Conservation (phyloP, 2,797 vertebrate genomes). For the Taeniopygia guttata region DNA sequence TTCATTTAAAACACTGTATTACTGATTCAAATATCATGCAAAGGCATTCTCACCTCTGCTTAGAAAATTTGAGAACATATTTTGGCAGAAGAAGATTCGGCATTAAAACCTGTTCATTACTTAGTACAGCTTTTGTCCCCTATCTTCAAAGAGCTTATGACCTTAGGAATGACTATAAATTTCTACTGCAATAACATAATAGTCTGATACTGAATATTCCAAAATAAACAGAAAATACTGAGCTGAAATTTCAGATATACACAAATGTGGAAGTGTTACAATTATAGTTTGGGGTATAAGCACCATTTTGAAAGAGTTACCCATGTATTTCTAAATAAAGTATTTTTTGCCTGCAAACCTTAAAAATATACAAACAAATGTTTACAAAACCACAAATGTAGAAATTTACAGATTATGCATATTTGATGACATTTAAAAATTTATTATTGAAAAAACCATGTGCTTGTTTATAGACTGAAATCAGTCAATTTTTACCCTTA, state of each 20-base stretch:
- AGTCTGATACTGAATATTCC: neutral
- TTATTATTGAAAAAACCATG: neutral
- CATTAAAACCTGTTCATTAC: neutral
- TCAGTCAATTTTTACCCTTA: neutral
- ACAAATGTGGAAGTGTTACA: neutral
- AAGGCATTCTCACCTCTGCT: neutral
- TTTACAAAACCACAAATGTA: neutral
- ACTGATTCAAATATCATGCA: neutral
- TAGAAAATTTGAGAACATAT: neutral
- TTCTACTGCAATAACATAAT: neutral
- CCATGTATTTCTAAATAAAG: neutral
- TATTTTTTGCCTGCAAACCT: neutral
- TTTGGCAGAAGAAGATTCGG: neutral
- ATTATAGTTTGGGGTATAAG: neutral
- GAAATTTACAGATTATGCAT: neutral
- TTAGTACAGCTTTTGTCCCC: neutral
- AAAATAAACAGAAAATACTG: neutral
- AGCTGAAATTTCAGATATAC: neutral
- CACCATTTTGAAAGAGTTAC: neutral
- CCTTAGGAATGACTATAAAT: neutral
- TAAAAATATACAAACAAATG: neutral
- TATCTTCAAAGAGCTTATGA: neutral
- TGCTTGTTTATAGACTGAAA: neutral
- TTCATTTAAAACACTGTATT: neutral
- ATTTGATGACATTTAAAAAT: neutral